A percentile compares a stretch with the other conserved stretches of the same genome.
Evolutionary conservation across 2,888 invertebrate genomes (phyloP).

Genomic region (Lycaena phlaeas): DNA sequence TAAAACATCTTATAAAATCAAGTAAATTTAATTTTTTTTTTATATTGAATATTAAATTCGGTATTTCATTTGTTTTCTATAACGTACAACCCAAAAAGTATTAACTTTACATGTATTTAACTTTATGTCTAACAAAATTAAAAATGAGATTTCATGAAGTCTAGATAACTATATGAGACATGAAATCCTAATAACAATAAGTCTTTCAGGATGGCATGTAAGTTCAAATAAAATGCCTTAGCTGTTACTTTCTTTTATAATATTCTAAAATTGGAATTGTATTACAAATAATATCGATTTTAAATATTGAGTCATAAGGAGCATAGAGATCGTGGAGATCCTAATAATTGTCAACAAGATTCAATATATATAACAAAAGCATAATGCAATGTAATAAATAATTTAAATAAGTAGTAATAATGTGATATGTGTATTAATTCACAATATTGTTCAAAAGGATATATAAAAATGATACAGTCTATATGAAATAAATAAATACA

Average conservation of each 20-base stretch:
- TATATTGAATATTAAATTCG: slow-evolving; percentile 22
- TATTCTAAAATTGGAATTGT: slow-evolving; percentile 65
- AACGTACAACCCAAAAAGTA: slow-evolving; percentile 42
- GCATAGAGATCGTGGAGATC: slow-evolving; percentile 48
- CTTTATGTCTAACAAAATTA: slow-evolving; percentile 38
- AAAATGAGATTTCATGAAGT: slow-evolving; percentile 68
- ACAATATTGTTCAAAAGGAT: slow-evolving; percentile 20
- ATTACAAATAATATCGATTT: slow-evolving; percentile 59
- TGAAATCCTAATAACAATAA: slow-evolving; percentile 71
- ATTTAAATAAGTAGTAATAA: slow-evolving; percentile 10
- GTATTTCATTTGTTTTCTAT: slow-evolving; percentile 33
- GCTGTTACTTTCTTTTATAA: slow-evolving; percentile 46
- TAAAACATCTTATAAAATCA: slow-evolving; percentile 12
- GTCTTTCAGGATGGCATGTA: slow-evolving; percentile 64
- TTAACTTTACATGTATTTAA: slow-evolving; percentile 1
- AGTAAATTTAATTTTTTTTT: not conserved
- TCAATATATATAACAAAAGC: slow-evolving; percentile 39
- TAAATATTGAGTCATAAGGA: slow-evolving; percentile 43
- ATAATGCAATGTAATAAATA: slow-evolving; percentile 36
- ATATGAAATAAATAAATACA: slow-evolving; percentile 53
- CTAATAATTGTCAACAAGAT: slow-evolving; percentile 58
- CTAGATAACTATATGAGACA: slow-evolving; percentile 70
- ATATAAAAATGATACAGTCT: slow-evolving; percentile 32
- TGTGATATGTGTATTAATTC: slow-evolving; percentile 33
- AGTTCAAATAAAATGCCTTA: slow-evolving; percentile 68